A percentile compares a stretch with the other conserved stretches of the same genome.
Evolutionary conservation across 2,797 vertebrate species (phyloP).

Genomic region (Pipistrellus pipistrellus): DNA sequence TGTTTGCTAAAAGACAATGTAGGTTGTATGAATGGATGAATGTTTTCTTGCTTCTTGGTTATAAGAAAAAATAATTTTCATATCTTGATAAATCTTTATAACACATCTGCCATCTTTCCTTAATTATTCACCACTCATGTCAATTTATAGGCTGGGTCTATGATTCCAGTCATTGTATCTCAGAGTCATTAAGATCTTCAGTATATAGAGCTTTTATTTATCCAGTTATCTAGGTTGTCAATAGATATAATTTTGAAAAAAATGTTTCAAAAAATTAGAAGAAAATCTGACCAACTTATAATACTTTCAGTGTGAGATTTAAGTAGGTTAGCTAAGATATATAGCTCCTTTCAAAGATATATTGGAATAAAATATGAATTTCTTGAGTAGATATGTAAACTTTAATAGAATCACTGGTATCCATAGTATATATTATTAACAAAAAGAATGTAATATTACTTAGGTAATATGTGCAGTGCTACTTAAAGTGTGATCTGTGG

Average conservation of each 20-base stretch:
- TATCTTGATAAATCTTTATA: not conserved
- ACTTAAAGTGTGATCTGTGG: not conserved
- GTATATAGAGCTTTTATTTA: not conserved
- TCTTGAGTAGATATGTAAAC: not conserved
- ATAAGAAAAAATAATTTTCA: slow-evolving; percentile 2
- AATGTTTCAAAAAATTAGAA: not conserved
- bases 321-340: not conserved
- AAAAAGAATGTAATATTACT: not conserved
- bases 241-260: not conserved
- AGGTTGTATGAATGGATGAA: not conserved
- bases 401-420: not conserved
- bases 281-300: not conserved
- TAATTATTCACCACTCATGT: not conserved
- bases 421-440: not conserved
- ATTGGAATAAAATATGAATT: slow-evolving; percentile 1
- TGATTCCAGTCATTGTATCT: not conserved
- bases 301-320: slow-evolving; percentile 4
- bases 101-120: not conserved
- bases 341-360: not conserved
- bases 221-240: not conserved
- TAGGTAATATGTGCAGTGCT: not conserved
- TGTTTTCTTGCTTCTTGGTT: not conserved
- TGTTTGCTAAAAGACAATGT: not conserved
- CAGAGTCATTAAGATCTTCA: not conserved
- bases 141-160: not conserved